Evolutionary conservation across 64 coral and sea anemone genomes (phyloP).

Genomic region (Pocillopora damicornis): DNA sequence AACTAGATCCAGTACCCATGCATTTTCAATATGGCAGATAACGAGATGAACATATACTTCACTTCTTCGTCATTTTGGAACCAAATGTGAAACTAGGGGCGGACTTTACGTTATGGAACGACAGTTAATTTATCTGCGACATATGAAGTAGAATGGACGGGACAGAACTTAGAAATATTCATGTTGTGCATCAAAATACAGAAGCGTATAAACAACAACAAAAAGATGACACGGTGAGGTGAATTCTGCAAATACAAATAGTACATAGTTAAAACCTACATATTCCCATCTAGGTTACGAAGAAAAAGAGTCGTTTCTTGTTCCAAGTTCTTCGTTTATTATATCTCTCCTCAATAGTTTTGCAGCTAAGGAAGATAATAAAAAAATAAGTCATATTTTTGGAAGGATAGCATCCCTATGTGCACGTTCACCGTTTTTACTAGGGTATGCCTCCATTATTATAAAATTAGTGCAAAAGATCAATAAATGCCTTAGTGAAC

Average conservation of each 20-base stretch:
- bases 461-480: too few species aligned
- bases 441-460: too few species aligned
- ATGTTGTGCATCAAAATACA: not conserved
- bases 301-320: too few species aligned
- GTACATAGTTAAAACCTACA: not conserved
- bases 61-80: not conserved
- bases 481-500: too few species aligned
- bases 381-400: too few species aligned
- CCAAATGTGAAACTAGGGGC: not conserved
- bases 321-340: too few species aligned
- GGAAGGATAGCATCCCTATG: too few species aligned
- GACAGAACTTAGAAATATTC: conserved; percentile 27
- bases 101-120: not conserved
- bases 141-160: not conserved
- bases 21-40: conserved; percentile 29
- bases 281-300: too few species aligned
- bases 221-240: not conserved
- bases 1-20: not conserved
- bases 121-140: not conserved
- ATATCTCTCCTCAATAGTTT: too few species aligned
- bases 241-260: not conserved
- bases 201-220: not conserved
- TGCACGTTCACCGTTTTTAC: too few species aligned
- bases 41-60: not conserved
- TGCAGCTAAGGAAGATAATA: too few species aligned